These are phyloP conservation scores for Porites rus DNA, from an alignment of 92 coral and sea anemone species.

Conservation along the genomic window DNA sequence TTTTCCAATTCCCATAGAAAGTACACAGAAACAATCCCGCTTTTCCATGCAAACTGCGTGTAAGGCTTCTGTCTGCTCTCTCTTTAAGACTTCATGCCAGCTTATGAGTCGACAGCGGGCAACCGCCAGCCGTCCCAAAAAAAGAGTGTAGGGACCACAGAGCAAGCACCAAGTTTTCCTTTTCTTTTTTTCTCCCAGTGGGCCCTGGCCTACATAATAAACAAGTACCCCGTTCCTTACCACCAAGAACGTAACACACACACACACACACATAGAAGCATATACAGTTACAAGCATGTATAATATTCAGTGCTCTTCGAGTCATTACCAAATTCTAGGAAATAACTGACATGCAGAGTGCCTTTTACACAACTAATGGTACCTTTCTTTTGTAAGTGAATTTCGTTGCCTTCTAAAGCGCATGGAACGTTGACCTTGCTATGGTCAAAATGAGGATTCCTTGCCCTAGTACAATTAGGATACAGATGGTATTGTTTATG, in stretches of 20 bases:
- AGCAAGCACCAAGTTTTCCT: no score
- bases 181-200: no score
- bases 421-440: not conserved
- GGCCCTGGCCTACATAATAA: no score
- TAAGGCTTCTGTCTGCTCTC: no score
- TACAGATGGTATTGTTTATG: slow-evolving; percentile 55
- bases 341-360: not conserved
- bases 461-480: slow-evolving; percentile 39
- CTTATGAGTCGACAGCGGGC: no score
- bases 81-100: no score
- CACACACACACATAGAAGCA: not conserved
- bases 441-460: slow-evolving; percentile 52
- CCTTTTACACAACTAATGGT: slow-evolving; percentile 21
- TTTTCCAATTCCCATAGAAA: no score
- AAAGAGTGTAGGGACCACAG: no score
- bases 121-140: no score
- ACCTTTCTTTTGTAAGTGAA: not conserved
- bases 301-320: not conserved
- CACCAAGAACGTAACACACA: not conserved
- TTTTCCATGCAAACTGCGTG: no score
- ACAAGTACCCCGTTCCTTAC: not conserved
- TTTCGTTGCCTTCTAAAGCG: not conserved
- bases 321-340: not conserved
- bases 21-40: no score
- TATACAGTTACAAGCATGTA: not conserved